phyloP scores from a whole-genome alignment of 2,113 vertebrate genomes.

The Syngnathus scovelli region DNA sequence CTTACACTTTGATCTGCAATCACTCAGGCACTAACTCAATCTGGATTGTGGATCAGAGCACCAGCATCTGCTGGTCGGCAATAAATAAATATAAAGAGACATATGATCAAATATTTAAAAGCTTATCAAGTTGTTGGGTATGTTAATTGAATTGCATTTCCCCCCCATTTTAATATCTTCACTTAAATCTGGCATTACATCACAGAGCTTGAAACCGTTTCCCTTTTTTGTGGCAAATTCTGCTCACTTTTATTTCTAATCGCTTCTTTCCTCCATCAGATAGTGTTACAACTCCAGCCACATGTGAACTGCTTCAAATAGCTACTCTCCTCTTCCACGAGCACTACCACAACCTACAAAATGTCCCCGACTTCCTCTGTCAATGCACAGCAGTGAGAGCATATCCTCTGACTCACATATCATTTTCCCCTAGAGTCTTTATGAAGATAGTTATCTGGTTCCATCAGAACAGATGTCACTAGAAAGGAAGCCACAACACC shows the following conservation, averaged over 20 bases:
- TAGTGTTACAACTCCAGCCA: conserved; percentile 38
- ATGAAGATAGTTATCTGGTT: conserved; percentile 54
- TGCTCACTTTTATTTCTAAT: conserved; percentile 43
- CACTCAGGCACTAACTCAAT: conserved; percentile 44
- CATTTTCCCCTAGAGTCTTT: conserved; percentile 34
- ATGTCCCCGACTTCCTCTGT: conserved; percentile 31
- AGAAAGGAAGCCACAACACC: conserved; percentile 55
- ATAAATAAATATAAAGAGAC: conserved; percentile 52
- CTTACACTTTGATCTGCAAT: conserved; percentile 55
- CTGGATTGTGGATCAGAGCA: conserved; percentile 48
- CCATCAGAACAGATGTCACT: conserved; percentile 57
- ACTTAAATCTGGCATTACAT: conserved; percentile 41
- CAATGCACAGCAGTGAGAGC: conserved; percentile 21
- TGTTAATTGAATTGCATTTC: conserved; percentile 45
- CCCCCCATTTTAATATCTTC: conserved; percentile 22
- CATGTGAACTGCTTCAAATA: conserved; percentile 52
- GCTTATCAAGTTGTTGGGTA: conserved; percentile 41
- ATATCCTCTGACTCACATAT: conserved; percentile 32
- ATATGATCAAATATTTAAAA: conserved; percentile 30
- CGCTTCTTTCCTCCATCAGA: conserved; percentile 39
- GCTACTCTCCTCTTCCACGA: conserved; percentile 9
- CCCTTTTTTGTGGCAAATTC: conserved; percentile 29
- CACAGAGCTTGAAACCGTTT: conserved; percentile 51
- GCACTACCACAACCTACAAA: conserved; percentile 34
- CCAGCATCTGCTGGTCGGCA: conserved; percentile 37